Conservation (phyloP, 2,113 vertebrate species). For the Pantherophis guttatus region DNA sequence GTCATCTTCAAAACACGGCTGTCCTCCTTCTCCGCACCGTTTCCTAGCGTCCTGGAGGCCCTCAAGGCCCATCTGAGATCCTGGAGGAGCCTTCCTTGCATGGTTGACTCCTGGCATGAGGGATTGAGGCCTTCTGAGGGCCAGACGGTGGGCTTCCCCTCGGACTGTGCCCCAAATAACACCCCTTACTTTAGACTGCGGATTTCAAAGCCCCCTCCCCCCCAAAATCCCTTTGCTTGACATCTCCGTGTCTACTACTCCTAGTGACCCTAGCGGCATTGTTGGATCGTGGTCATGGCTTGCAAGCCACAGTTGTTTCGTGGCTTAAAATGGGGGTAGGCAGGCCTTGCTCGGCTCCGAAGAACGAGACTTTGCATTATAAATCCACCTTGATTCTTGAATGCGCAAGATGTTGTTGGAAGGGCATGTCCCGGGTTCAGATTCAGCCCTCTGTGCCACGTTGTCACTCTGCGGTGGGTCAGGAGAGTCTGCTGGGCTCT, state of each 20-base stretch:
- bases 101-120: too few relatives aligned
- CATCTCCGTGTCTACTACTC: not conserved
- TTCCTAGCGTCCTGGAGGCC: not conserved
- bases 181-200: not conserved
- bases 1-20: not conserved
- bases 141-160: too few relatives aligned
- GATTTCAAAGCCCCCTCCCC: not conserved
- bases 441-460: not conserved
- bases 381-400: too few relatives aligned
- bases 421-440: not conserved
- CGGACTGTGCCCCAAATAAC: too few relatives aligned
- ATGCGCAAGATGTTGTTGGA: not conserved
- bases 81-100: not conserved
- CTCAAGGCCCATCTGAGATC: not conserved
- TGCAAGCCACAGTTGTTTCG: too few relatives aligned
- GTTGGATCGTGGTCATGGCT: too few relatives aligned
- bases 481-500: too few relatives aligned
- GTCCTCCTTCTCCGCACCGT: fast-evolving
- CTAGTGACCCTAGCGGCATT: too few relatives aligned
- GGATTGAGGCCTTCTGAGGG: not conserved
- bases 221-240: not conserved
- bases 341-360: not conserved
- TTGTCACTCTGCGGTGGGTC: not conserved
- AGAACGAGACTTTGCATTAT: too few relatives aligned
- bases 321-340: too few relatives aligned